Evolutionary conservation across 2,113 vertebrate genomes (phyloP).

Genomic region (Lontra canadensis): DNA sequence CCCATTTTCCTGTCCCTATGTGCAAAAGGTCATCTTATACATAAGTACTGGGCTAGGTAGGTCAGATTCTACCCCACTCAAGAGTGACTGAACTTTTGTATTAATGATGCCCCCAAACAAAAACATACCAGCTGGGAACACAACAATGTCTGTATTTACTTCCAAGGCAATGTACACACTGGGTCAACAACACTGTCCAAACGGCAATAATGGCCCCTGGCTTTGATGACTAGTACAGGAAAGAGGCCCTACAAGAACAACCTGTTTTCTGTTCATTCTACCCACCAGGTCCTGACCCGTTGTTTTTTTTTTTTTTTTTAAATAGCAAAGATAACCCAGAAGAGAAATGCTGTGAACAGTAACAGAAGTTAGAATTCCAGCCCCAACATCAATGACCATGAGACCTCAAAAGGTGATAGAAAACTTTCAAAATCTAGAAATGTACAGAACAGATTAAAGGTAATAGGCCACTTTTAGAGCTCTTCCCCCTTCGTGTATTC

Average conservation of each 20-base stretch:
- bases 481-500: background rate
- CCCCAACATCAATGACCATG: background rate
- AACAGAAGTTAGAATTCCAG: background rate
- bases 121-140: background rate
- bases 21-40: background rate
- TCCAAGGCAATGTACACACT: background rate
- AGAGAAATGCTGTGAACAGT: background rate
- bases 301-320: background rate
- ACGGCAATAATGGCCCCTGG: background rate
- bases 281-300: background rate
- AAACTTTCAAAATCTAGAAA: background rate
- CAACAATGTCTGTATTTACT: background rate
- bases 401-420: background rate
- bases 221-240: background rate
- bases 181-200: background rate
- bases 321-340: background rate
- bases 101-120: background rate
- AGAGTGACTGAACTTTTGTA: background rate
- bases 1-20: background rate
- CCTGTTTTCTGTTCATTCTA: background rate
- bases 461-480: background rate
- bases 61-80: background rate
- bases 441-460: background rate
- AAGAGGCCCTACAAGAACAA: background rate
- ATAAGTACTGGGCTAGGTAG: background rate